Evolutionary conservation across 2,888 invertebrate genomes (phyloP), one percentile per base, ranked within the genome.

Genomic region (Neoascia interrupta): DNA sequence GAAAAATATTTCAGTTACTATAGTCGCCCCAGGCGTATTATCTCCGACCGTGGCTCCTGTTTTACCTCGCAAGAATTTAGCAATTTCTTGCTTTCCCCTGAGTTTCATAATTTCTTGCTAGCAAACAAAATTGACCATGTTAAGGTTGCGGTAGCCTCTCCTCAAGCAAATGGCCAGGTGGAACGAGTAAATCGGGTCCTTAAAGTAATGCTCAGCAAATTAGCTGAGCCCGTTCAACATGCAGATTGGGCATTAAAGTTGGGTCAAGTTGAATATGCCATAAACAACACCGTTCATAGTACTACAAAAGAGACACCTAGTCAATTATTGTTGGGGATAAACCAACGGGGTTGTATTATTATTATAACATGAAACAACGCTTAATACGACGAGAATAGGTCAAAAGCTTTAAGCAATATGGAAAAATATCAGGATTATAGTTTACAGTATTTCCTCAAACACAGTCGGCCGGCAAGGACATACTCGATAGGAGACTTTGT

Each of bases 51-150:
- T 1, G 61, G 61, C 11, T 18, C 61, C 1, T 61, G 61, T 26
- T 72, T 79, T 26, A 70, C 70, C 0, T 79, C 66, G 1, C 3
- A 13, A 1, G 56, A 63, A 19, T 69, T 72, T 19, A 28, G n/a
- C 5, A 28, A 18, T 10, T 85, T 82, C 58, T 1, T 83, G 5
- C n/a, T 36, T n/a, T n/a, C n/a, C n/a, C n/a, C n/a, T n/a, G n/a
- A n/a, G n/a, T n/a, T n/a, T n/a, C n/a, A n/a, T n/a, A n/a, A n/a
- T n/a, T n/a, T n/a, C n/a, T n/a, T n/a, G n/a, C n/a, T n/a, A n/a
- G n/a, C n/a, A n/a, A n/a, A n/a, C n/a, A n/a, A n/a, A n/a, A n/a
- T n/a, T n/a, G n/a, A n/a, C n/a, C n/a, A n/a, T n/a, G n/a, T n/a
- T n/a, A n/a, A n/a, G n/a, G 13, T 39, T 26, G 26, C 26, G 1